A percentile compares a stretch with the other conserved stretches of the same genome.
Conservation (phyloP, 2,113 vertebrate species). For the Speoplatyrhinus poulsoni region DNA sequence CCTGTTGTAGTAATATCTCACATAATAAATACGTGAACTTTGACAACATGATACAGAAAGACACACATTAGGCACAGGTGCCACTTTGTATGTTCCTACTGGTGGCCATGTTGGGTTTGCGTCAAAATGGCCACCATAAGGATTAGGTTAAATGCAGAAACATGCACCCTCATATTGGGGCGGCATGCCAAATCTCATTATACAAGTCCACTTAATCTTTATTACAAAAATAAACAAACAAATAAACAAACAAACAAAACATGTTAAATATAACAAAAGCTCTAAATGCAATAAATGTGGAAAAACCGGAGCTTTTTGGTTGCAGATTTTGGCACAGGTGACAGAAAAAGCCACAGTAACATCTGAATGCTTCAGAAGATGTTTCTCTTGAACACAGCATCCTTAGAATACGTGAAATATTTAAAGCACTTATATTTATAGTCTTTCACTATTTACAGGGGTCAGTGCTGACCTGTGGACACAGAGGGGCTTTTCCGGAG, state of each 20-base stretch:
- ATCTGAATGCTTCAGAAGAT: conserved; percentile 75
- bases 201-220: conserved; percentile 75
- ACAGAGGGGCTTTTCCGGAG: conserved; percentile 1
- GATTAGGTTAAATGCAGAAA: conserved; percentile 74
- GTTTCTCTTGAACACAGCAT: conserved; percentile 24
- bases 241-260: conserved; percentile 29
- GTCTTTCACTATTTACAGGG: conserved; percentile 63
- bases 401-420: conserved; percentile 35
- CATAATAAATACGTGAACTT: conserved; percentile 60
- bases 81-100: too few species aligned
- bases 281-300: conserved; percentile 8
- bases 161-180: conserved; percentile 83
- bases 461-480: not conserved
- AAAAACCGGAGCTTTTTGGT: conserved; percentile 30
- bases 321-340: conserved; percentile 65
- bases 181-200: conserved; percentile 82
- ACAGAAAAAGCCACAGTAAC: conserved; percentile 79
- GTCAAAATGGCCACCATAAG: conserved; percentile 38
- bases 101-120: conserved; percentile 29
- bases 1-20: conserved; percentile 63
- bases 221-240: conserved; percentile 22
- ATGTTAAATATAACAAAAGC: not conserved
- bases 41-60: conserved; percentile 61
- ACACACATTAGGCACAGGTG: conserved; percentile 38
- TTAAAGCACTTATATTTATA: conserved; percentile 38